Percentiles rank a stretch among this genome's conserved stretches.
Evolutionary conservation across 2,797 vertebrate genomes (phyloP).

Genomic region (Phalloptychus januarius): DNA sequence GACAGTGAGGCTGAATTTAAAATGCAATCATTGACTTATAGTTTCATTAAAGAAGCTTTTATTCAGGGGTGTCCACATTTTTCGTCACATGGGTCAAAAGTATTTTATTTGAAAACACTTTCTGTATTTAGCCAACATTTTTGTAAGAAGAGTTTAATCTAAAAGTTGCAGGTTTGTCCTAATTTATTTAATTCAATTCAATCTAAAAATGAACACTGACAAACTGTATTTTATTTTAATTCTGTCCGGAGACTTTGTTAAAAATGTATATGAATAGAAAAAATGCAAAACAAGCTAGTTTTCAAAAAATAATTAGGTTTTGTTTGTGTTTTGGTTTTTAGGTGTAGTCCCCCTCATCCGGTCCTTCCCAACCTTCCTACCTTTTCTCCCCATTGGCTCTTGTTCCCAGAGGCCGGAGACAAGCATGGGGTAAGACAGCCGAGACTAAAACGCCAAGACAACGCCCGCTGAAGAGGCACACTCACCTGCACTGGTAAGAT

Average conservation of each 20-base stretch:
- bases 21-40: neutral
- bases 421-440: constrained; percentile 72
- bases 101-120: too few relatives aligned
- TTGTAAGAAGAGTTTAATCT: too few relatives aligned
- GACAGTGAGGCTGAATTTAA: neutral
- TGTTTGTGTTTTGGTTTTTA: constrained; percentile 36
- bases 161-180: too few relatives aligned
- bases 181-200: too few relatives aligned
- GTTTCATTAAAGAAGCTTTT: neutral
- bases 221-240: neutral
- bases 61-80: too few relatives aligned
- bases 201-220: neutral
- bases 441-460: constrained; percentile 28
- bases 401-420: constrained; percentile 24
- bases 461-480: constrained; percentile 43
- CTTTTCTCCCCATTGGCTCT: constrained; percentile 32
- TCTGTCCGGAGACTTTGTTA: neutral
- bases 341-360: constrained; percentile 10
- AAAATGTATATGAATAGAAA: neutral
- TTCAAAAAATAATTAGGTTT: neutral
- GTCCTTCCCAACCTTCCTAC: neutral
- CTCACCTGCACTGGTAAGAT: constrained; percentile 65
- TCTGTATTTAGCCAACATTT: too few relatives aligned
- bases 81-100: too few relatives aligned
- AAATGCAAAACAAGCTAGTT: neutral